Base-by-base conservation (phyloP, 2,888 invertebrate genomes). In the Xylota sylvarum region DNA sequence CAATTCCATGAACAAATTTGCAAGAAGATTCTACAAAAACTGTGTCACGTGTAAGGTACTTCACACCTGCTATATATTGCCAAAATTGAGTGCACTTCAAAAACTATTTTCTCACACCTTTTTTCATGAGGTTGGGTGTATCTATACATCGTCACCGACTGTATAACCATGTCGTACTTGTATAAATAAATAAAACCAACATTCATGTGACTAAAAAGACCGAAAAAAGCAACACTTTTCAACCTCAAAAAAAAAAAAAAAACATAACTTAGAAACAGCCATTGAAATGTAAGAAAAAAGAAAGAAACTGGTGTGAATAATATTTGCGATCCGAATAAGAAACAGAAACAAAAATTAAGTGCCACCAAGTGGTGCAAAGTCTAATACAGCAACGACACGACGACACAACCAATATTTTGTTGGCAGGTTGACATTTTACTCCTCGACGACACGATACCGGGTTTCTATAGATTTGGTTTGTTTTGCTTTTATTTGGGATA, bases 381-480 rank as follows among this genome's bases (percentile, higher is more conserved):
- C 64, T 14, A 62, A 62, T 14, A 14, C 43, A 14, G 0, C 43
- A 43, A 14, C 43, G 14, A 43, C 23, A 23, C 14, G 43, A 43
- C 43, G 43, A 43, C 43, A 43, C 43, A 5, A 43, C 43, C 14
- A 14, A 14, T 43, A 43, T 14, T 17, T 40, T 37, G 23, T 17
- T n/a, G n/a, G 14, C 64, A 64, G 46, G 64, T 64, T 64, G 64
- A 64, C 64, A 64, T 32, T 48, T 64, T 32, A 46, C 5, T 64
- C 32, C 64, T 9, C 17, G 23, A 4, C 17, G 23, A 5, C 30
- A 64, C 14, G n/a, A n/a, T n/a, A n/a, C n/a, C n/a, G 46, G 30
- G 12, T 17, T 30, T 10, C 64, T 30, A 32, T 48, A 9, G 64
- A 32, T 32, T 48, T 30, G 3, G 19, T 2, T 43, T 43, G 9